These are phyloP conservation scores for Ecdyonurus torrentis DNA, from an alignment of 2,888 invertebrate species.

Conservation along the genomic window DNA sequence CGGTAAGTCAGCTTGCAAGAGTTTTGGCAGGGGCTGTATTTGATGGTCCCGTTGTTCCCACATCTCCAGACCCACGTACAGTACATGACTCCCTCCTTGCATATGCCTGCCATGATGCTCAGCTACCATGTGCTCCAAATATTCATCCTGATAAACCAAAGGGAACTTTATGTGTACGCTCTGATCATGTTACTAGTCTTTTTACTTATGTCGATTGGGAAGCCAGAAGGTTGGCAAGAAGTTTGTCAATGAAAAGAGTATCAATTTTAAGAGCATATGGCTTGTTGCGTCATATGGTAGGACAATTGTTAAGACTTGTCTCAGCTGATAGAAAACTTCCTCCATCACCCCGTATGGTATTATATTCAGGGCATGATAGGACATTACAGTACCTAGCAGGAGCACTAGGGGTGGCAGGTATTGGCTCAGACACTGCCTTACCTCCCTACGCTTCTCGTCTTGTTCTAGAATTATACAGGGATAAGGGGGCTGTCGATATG, in stretches of 20 bases:
- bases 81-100: constrained; percentile 67
- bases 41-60: constrained; percentile 41
- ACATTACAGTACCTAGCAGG: constrained; percentile 70
- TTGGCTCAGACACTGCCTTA: constrained; percentile 30
- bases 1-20: constrained; percentile 49
- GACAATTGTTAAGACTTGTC: constrained; percentile 65
- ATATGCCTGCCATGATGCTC: constrained; percentile 69
- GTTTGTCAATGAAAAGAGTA: constrained; percentile 42
- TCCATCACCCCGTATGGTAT: constrained; percentile 42
- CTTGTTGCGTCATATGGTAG: constrained; percentile 61
- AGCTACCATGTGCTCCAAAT: constrained; percentile 47
- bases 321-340: constrained; percentile 38
- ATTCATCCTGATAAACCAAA: constrained; percentile 19
- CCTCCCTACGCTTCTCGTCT: constrained; percentile 77
- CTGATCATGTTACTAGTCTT: constrained; percentile 20
- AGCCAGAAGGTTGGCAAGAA: constrained; percentile 41
- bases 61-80: constrained; percentile 35
- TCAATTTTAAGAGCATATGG: constrained; percentile 65
- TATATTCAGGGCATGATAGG: constrained; percentile 86
- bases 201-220: constrained; percentile 50
- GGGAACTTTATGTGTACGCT: constrained; percentile 26
- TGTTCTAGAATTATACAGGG: constrained; percentile 73
- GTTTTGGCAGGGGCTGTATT: constrained; percentile 45
- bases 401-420: constrained; percentile 49
- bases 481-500: constrained; percentile 18